Conservation (phyloP, 2,797 vertebrate genomes). For the Hybognathus amarus region DNA sequence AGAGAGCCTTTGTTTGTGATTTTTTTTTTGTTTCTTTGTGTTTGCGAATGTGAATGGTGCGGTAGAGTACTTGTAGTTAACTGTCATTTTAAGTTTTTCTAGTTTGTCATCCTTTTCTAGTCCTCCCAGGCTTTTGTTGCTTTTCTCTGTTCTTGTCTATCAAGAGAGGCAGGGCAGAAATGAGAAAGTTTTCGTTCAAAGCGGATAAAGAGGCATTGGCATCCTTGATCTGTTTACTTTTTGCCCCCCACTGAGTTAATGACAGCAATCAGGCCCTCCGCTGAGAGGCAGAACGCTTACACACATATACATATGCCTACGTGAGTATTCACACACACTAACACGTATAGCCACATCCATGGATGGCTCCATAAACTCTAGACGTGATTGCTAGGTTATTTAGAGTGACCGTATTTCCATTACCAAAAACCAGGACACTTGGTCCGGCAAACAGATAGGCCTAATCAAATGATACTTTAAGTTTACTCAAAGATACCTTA, state of each 20-base stretch:
- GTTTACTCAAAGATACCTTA: too few species aligned
- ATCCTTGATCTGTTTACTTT: constrained; percentile 25
- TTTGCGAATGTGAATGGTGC: constrained; percentile 15
- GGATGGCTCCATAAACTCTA: not conserved
- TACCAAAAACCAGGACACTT: too few species aligned
- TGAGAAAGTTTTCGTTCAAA: constrained; percentile 40
- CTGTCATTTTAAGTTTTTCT: constrained; percentile 41
- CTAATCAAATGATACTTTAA: too few species aligned
- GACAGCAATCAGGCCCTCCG: constrained; percentile 31
- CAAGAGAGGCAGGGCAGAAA: constrained; percentile 11
- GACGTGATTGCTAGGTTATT: too few species aligned
- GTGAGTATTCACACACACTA: not conserved
- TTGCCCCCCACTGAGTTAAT: constrained; percentile 35
- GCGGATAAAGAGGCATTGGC: constrained; percentile 13
- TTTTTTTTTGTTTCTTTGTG: constrained; percentile 36
- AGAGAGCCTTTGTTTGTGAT: constrained; percentile 28
- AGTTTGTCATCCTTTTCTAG: constrained; percentile 2
- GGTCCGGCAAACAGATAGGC: too few species aligned
- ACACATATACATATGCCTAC: not conserved
- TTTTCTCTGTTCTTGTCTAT: constrained; percentile 20
- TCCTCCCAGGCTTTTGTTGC: constrained; percentile 13
- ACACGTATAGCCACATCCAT: not conserved
- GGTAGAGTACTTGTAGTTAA: constrained; percentile 29
- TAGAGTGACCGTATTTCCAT: too few species aligned
- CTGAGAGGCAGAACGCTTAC: not conserved